Conservation (phyloP, 2,113 vertebrate genomes). For the Budorcas taxicolor region DNA sequence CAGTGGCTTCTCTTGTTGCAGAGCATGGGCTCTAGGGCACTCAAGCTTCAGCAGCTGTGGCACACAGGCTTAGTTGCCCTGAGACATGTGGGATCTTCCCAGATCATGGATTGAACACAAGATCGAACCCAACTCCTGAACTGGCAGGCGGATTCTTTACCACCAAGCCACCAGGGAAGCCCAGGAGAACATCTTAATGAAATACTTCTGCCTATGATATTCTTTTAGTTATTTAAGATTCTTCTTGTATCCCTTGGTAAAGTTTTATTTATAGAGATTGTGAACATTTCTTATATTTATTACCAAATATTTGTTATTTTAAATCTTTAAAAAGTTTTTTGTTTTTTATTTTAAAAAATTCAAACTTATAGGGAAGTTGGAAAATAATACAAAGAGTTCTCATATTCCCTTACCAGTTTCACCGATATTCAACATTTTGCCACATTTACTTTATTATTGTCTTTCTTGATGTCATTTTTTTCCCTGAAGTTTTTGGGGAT, state of each 20-base stretch:
- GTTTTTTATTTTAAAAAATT: neutral
- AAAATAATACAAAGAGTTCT: neutral
- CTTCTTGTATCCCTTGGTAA: neutral
- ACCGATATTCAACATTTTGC: neutral
- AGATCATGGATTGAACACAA: neutral
- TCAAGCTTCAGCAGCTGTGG: neutral
- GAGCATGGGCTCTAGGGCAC: neutral
- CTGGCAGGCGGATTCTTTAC: neutral
- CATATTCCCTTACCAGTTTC: neutral
- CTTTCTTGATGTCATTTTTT: neutral
- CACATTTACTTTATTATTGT: neutral
- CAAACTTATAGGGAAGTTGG: neutral
- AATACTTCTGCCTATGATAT: neutral
- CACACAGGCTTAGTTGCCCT: neutral
- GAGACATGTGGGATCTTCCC: neutral
- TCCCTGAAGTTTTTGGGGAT: neutral
- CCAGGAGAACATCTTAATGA: neutral
- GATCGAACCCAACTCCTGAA: neutral
- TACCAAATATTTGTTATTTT: neutral
- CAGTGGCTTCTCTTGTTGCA: neutral
- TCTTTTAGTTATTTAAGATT: neutral
- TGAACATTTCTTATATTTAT: neutral
- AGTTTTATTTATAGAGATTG: neutral
- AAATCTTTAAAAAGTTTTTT: neutral
- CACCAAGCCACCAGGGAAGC: neutral